Percentiles rank a stretch among this genome's conserved stretches.
Evolutionary conservation across 2,113 vertebrate genomes (phyloP).

Genomic region (Aphyosemion australe): DNA sequence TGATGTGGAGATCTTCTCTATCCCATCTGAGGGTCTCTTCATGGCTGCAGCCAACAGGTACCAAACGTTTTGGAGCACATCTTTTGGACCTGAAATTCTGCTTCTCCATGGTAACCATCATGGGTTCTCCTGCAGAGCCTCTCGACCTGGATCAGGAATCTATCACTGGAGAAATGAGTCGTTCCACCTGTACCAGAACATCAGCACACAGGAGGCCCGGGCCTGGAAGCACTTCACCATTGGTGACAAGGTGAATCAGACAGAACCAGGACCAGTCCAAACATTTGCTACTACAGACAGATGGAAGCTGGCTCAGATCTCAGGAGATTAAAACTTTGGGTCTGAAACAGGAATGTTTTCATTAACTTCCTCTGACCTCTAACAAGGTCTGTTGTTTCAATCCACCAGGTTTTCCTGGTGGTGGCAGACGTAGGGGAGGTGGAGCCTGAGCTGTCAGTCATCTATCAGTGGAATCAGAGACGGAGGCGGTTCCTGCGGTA

Average conservation of each 20-base stretch:
- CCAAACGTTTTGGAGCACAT: neutral
- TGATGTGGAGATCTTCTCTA: constrained; percentile 88
- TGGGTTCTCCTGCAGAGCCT: constrained; percentile 47
- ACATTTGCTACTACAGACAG: too few relatives aligned
- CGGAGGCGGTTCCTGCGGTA: constrained; percentile 82
- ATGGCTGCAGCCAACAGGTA: constrained; percentile 85
- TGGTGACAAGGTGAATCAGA: constrained; percentile 79
- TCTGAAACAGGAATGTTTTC: neutral
- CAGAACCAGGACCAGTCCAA: neutral
- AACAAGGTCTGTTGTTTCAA: neutral
- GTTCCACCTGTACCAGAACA: constrained; percentile 88
- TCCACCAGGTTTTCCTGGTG: constrained; percentile 85
- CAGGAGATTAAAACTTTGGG: too few relatives aligned
- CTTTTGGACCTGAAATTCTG: neutral
- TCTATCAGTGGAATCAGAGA: constrained; percentile 70
- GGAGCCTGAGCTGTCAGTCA: constrained; percentile 65
- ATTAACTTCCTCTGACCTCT: neutral
- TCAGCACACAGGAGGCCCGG: constrained; percentile 89
- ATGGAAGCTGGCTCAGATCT: too few relatives aligned
- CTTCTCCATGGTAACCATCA: neutral
- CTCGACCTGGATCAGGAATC: constrained; percentile 80
- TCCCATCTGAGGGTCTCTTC: constrained; percentile 87
- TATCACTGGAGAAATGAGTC: constrained; percentile 87
- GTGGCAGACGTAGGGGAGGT: constrained; percentile 81
- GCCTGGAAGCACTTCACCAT: constrained; percentile 94